Evolutionary conservation across 2,888 invertebrate genomes (phyloP).

Genomic region (Gnatocerus cornutus): DNA sequence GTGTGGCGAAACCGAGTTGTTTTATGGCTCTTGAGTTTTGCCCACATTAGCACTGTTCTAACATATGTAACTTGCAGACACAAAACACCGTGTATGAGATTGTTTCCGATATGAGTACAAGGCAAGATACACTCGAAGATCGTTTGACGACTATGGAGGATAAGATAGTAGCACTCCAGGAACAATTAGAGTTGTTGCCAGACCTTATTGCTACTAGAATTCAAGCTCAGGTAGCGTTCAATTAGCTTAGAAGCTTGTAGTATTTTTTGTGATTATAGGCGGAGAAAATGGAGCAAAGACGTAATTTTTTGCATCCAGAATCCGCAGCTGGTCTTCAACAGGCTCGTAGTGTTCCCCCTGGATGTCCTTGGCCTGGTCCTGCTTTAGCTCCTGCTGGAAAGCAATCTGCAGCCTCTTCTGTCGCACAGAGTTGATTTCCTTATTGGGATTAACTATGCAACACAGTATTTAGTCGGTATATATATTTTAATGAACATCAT

Average conservation of each 20-base stretch:
- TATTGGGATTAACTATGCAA: constrained; percentile 51
- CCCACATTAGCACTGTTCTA: neutral
- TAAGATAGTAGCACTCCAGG: constrained; percentile 89
- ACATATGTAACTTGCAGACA: constrained; percentile 80
- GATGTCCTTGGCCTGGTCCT: constrained; percentile 88
- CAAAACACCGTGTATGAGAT: constrained; percentile 99
- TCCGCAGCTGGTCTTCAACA: constrained; percentile 79
- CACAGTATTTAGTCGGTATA: constrained; percentile 57
- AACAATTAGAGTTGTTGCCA: constrained; percentile 89
- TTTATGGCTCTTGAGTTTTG: constrained; percentile 17
- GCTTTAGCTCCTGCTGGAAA: constrained; percentile 77
- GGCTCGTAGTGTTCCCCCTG: constrained; percentile 73
- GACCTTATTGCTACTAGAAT: constrained; percentile 81
- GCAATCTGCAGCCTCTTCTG: constrained; percentile 58
- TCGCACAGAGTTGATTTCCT: constrained; percentile 68
- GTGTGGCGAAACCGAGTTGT: constrained; percentile 16
- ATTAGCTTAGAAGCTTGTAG: constrained; percentile 3
- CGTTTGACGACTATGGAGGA: constrained; percentile 94
- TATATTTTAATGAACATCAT: constrained; percentile 60
- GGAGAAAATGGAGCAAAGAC: constrained; percentile 86
- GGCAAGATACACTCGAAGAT: constrained; percentile 95
- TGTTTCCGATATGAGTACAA: constrained; percentile 96
- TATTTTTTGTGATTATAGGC: constrained; percentile 73
- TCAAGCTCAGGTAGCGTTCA: constrained; percentile 68
- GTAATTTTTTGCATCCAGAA: constrained; percentile 91